Base-by-base conservation (phyloP, 1,140 invertebrate genomes). In the Aphelinus certus region DNA sequence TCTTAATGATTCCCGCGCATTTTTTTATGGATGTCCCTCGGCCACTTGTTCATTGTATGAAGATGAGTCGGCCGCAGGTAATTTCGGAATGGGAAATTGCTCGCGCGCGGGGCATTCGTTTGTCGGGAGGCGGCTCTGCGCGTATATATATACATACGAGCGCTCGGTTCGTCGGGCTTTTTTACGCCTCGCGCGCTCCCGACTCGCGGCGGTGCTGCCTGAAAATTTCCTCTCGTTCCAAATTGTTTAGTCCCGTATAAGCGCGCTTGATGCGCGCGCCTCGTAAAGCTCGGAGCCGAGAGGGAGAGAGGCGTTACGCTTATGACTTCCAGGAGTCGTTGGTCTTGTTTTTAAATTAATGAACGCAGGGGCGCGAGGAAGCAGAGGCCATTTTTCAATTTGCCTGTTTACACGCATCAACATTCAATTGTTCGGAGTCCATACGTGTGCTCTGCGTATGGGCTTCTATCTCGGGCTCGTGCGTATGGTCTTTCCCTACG, bases 1-100 rank as follows among this genome's bases (percentile, higher is more conserved):
- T 3, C 69, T 74, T 74, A 74, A 74, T 69, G 65, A 74, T 51
- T 69, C 58, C 64, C 65, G 47, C 57, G 58, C 64, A 74, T 74
- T 61, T 73, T 73, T 72, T 71, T 56, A 74, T 62, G 64, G 10
- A 53, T 61, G 10, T 62, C 65, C 45, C 66, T 74, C 45, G 2
- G 45, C 46, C 57, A 43, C 46, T 63, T 63, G 2, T n/a, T 69
- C 58, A 69, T 74, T 74, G 65, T 69, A 69, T 74, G 73, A 74
- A 69, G 66, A 74, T 74, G 56, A 74, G 72, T 62, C 62, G 55
- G 65, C 62, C 56, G 56, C 56, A 56, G 60, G 57, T 64, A 74
- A 68, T 69, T 74, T 69, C 46, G 53, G 53, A 69, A 62, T 62
- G 66, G 53, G 4, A 69, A 73, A 77, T 68, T 73, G 66, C 46